Evolutionary conservation across 2,113 vertebrate species (phyloP), one percentile per base, ranked within the genome.

Genomic region (Lynx canadensis): DNA sequence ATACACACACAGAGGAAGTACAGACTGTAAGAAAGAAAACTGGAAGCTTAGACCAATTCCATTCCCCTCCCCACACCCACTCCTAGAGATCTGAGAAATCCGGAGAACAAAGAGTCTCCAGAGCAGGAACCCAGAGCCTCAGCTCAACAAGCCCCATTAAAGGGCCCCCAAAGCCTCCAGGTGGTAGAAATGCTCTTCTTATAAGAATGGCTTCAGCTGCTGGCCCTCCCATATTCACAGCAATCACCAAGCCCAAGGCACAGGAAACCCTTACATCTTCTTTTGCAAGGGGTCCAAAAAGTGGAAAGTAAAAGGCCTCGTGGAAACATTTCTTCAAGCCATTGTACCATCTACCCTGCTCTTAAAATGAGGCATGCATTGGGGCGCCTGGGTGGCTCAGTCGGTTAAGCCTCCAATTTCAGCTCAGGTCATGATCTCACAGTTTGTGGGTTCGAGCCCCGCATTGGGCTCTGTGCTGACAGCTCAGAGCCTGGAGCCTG

Each of bases 11-110:
- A 93, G n/a, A 97, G 2, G 38, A 12, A 95, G 80, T 97, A 97
- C 3, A 98, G 94, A 91, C 18, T 84, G 83, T 98, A 95, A 98
- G 97, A 97, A 97, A 96, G 87, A 60, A 96, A 94, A 52, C 65
- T 95, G 93, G 69, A 50, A 82, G 60, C 82, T 89, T 65, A 74
- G 55, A 38, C 55, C 73, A 91, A 41, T 52, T 41, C 41, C 45
- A 41, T 52, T 41, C 50, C 36, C 82, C 16, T 50, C 55, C 87
- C 74, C 71, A 90, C 27, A 57, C 88, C 92, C n/a, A 0, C 9
- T 69, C 33, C 82, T 41, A 29, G 81, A 38, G 76, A 84, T 38
- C 79, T 83, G 16, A 89, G 66, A 80, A 92, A 88, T 60, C 29
- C 6, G 3, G 60, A 94, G 80, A 74, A 89, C 63, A 7, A 60